Evolutionary conservation across 2,797 vertebrate genomes (phyloP).

Genomic region (Girardinus metallicus): DNA sequence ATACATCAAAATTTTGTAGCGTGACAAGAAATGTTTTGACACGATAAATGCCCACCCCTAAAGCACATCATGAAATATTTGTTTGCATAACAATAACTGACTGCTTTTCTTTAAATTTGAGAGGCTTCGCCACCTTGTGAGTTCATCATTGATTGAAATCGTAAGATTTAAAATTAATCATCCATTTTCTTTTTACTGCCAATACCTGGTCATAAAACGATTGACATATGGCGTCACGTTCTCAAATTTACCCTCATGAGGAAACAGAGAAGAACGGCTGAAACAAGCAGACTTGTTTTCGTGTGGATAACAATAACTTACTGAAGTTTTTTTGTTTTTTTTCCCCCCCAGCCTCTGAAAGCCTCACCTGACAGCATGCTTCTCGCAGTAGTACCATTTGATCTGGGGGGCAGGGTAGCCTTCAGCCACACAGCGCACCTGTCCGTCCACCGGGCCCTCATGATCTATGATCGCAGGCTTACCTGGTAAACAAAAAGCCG

Average conservation of each 20-base stretch:
- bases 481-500: slow-evolving; percentile 75
- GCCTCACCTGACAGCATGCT: slow-evolving; percentile 87
- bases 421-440: slow-evolving; percentile 91
- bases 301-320: neutral
- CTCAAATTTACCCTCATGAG: neutral
- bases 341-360: neutral
- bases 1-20: too few relatives aligned
- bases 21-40: too few relatives aligned
- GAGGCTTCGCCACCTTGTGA: too few relatives aligned
- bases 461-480: slow-evolving; percentile 91
- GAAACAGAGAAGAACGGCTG: neutral
- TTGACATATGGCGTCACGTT: neutral
- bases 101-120: too few relatives aligned
- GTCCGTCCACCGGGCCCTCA: slow-evolving; percentile 87
- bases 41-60: too few relatives aligned
- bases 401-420: slow-evolving; percentile 93
- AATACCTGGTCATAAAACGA: neutral
- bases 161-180: neutral
- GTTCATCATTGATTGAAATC: neutral
- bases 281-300: neutral
- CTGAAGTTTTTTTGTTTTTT: neutral
- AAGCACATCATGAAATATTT: neutral
- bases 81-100: neutral
- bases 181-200: neutral
- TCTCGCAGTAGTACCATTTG: slow-evolving; percentile 94